Evolutionary conservation across 2,113 vertebrate species (phyloP).

Genomic region (Marcusenius ussheri): DNA sequence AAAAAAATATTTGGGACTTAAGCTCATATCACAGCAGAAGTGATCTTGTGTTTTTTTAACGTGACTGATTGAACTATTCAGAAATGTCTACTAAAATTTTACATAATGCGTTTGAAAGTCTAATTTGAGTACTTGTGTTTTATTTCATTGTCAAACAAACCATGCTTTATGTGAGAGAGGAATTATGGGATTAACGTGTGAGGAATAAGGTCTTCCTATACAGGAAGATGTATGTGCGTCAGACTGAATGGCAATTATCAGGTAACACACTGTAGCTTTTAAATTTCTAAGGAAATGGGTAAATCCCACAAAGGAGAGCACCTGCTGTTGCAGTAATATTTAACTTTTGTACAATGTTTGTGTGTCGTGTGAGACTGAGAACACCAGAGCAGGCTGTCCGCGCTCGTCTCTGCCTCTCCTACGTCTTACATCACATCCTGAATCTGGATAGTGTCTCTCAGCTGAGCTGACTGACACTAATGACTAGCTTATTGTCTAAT

Average conservation of each 20-base stretch:
- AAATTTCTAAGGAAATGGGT: not conserved
- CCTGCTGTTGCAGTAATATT: not conserved
- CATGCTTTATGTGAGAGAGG: not conserved
- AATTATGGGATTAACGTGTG: not conserved
- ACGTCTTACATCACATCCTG: not conserved
- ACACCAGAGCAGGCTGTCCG: not conserved
- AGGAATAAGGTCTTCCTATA: not conserved
- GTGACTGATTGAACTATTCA: not conserved
- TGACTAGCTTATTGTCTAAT: not conserved
- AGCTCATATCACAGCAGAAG: not conserved
- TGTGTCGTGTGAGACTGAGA: not conserved
- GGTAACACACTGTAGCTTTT: not conserved
- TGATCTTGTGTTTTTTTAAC: not conserved
- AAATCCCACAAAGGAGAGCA: not conserved
- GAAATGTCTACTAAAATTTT: not conserved
- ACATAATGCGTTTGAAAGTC: not conserved
- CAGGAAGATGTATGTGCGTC: not conserved
- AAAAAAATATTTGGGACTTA: not conserved
- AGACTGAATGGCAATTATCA: not conserved
- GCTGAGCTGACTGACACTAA: not conserved
- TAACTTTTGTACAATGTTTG: not conserved
- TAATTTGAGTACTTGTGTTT: not conserved
- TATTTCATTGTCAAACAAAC: not conserved
- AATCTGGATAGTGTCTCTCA: not conserved
- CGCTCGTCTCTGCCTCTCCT: not conserved